Evolutionary conservation across 2,888 invertebrate species (phyloP).

Genomic region (Dryococelus australis): DNA sequence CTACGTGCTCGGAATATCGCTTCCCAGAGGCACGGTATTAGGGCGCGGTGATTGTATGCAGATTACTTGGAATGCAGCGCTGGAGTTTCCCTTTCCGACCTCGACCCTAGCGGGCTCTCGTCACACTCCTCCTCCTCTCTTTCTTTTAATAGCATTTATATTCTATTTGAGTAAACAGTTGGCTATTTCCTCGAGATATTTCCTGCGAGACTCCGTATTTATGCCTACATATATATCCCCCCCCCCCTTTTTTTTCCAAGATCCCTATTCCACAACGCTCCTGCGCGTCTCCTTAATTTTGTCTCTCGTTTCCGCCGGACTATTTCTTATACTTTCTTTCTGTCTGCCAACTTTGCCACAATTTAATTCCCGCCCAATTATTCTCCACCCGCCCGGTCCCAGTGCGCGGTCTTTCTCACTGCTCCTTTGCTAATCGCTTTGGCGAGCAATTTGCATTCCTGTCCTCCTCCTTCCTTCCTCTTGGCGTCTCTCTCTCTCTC

Average conservation of each 20-base stretch:
- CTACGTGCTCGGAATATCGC: background rate
- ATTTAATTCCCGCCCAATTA: conserved; percentile 27
- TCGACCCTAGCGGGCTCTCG: background rate
- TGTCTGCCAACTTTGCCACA: conserved; percentile 26
- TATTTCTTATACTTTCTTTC: conserved; percentile 7
- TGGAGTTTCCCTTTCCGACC: background rate
- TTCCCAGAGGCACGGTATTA: background rate
- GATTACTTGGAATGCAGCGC: background rate
- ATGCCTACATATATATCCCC: conserved; percentile 1
- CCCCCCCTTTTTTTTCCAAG: background rate
- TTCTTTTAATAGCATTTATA: background rate
- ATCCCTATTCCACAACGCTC: too few species aligned
- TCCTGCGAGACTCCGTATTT: conserved; percentile 1
- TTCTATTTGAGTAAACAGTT: conserved; percentile 16
- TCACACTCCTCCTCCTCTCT: background rate
- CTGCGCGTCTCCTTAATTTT: background rate
- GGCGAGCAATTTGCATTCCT: conserved; percentile 19
- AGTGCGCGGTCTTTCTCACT: background rate
- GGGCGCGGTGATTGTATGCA: background rate
- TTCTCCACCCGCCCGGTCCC: background rate
- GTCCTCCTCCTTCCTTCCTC: background rate
- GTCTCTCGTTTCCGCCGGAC: conserved; percentile 20
- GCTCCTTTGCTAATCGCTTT: conserved; percentile 28
- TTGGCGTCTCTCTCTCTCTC: background rate
- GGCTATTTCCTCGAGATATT: background rate